Base-by-base conservation (phyloP, 2,113 vertebrate genomes). In the Eurystomus gularis region DNA sequence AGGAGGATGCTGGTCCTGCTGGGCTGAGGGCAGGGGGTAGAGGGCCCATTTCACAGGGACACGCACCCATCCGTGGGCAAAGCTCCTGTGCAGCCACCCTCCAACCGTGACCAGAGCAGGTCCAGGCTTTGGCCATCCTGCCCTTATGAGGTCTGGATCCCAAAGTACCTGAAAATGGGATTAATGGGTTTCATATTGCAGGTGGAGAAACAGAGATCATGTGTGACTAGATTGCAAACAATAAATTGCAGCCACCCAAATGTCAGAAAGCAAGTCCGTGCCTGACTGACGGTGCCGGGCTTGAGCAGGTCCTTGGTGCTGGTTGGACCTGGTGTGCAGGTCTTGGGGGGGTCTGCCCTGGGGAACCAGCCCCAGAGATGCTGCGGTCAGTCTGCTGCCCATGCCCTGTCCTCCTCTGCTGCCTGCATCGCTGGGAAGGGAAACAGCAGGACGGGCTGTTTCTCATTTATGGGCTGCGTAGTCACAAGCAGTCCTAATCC, bases 281-380 rank as follows among this genome's bases (percentile, higher is more conserved):
- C 31, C 16, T 0, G 0, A 10, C 17, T 35, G 42, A 17, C 52
- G 3, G 55, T 0, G 17, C 4, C 25, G 1, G 0, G 1, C 46
- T 12, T 35, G 24, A 70, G 75, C 2, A 0, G 44, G 76, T 20
- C 73, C 35, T 13, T 6, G 65, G 70, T 33, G 51, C 29, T 31
- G 14, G 35, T 0, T 1, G 9, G 40, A 39, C 37, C 52, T 3
- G 1, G 6, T 0, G 3, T 21, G 4, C 2, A 0, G 0, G 7
- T 55, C 17, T 60, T 19, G 6, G 3, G 13, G 16, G 3, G 16
- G 10, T 54, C 39, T 52, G 79, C 61, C 44, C 9, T 10, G 26
- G 0, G 3, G 15, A 29, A 9, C 3, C 40, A 33, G 69, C 51
- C 61, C 85, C 1, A 6, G 2, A 23, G 25, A 48, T 35, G 25